Base-by-base conservation (phyloP, 2,797 vertebrate species). In the Phaenicophaeus curvirostris region DNA sequence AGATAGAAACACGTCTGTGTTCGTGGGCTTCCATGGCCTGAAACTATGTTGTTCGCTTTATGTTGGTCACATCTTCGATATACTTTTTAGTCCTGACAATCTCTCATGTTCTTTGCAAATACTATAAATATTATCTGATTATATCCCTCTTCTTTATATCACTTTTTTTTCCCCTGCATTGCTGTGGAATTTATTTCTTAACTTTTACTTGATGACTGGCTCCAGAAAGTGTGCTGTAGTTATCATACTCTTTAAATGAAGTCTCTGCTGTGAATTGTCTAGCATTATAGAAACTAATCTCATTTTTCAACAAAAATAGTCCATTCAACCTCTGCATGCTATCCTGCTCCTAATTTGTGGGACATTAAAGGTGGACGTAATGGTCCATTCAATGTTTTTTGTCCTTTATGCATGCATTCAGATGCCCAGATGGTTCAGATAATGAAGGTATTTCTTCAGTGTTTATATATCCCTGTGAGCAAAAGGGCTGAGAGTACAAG, bases 271-370 rank as follows among this genome's bases (percentile, higher is more conserved):
- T 92, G 54, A 55, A 65, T 74, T 85, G 15, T 44, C 35, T 75
- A 78, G 33, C 62, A 68, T 84, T 84, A 42, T 68, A 65, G 72
- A 83, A 87, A 75, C 20, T 35, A 42, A 85, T 68, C 4, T 91
- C 11, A 50, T 8, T 71, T 92, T 91, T 68, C 51, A 65, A 51
- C 19, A 42, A 13, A 79, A 77, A 31, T 12, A 54, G 31, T 59
- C 15, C 39, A n/a, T 74, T 86, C 42, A 82, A 78, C 37, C 16
- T 75, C 63, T 58, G 24, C 27, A 42, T 57, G 8, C 57, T 83
- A 30, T 67, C 17, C 68, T 81, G 39, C 30, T 28, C 3, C 5
- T 89, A 75, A 62, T 39, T 19, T 41, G 14, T 50, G 30, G 15
- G n/a, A 65, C 21, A 24, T 57, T 77, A 88, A 57, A 50, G 75